Conservation (phyloP, 2,113 vertebrate genomes). For the Neogobius melanostomus region DNA sequence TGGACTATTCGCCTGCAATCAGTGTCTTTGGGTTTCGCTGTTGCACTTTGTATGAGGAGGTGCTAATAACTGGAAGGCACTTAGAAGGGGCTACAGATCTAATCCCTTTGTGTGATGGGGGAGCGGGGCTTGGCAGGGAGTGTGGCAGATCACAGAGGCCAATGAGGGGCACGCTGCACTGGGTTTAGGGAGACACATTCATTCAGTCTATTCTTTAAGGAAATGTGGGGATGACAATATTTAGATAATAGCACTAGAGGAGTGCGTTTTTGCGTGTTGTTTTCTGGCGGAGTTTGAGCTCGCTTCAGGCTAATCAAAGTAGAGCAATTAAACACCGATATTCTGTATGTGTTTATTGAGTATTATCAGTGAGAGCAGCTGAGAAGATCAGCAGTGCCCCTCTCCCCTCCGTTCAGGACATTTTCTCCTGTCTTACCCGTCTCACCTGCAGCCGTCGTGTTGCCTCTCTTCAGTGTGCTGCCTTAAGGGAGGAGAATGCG, state of each 20-base stretch:
- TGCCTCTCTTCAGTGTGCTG: no score
- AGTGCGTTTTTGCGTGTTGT: slow-evolving; percentile 24
- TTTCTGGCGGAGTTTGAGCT: not conserved
- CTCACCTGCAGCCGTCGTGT: no score
- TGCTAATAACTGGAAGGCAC: slow-evolving; percentile 83
- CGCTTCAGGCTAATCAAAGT: not conserved
- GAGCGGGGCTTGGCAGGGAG: slow-evolving; percentile 66
- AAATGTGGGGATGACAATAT: slow-evolving; percentile 43
- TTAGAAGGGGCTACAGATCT: slow-evolving; percentile 75
- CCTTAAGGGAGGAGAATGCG: no score
- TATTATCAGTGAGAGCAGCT: no score
- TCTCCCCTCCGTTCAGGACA: no score
- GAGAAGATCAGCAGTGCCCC: no score
- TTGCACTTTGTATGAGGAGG: slow-evolving; percentile 84
- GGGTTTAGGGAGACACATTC: slow-evolving; percentile 66
- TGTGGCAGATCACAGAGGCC: slow-evolving; percentile 71
- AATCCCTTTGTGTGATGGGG: slow-evolving; percentile 81
- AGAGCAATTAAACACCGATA: not conserved
- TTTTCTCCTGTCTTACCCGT: no score
- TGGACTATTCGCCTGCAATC: slow-evolving; percentile 82
- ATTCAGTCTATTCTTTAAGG: slow-evolving; percentile 36
- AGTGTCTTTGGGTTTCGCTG: slow-evolving; percentile 81
- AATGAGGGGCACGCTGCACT: slow-evolving; percentile 61
- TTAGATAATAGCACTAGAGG: slow-evolving; percentile 45
- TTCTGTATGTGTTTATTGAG: not conserved